Percentiles rank a stretch among this genome's conserved stretches.
phyloP scores from a whole-genome alignment of 1,140 invertebrate genomes.

The Lerema accius region DNA sequence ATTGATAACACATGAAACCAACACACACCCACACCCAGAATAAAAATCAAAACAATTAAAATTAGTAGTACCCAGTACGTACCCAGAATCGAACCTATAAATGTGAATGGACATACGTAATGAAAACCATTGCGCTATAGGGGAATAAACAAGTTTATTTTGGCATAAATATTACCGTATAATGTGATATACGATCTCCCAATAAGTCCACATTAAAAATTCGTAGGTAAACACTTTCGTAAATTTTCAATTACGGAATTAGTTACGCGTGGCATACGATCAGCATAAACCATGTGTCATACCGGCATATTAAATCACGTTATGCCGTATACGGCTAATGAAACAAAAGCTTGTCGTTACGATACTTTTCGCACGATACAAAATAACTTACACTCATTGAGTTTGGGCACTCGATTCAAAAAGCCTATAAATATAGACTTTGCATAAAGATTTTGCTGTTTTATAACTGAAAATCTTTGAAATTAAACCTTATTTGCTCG shows the following conservation, averaged over 20 bases:
- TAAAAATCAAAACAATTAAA: too few species aligned
- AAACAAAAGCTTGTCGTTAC: slow-evolving; percentile 58
- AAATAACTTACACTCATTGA: slow-evolving; percentile 60
- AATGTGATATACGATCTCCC: not conserved
- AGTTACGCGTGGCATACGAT: slow-evolving; percentile 10
- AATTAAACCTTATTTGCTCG: slow-evolving; percentile 3
- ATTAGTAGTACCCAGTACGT: too few species aligned
- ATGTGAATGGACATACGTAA: too few species aligned
- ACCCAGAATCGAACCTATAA: too few species aligned
- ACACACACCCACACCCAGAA: too few species aligned
- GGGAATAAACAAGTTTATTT: too few species aligned
- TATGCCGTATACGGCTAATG: slow-evolving; percentile 56
- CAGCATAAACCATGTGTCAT: slow-evolving; percentile 11
- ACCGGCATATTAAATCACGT: slow-evolving; percentile 47
- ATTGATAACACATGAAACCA: too few species aligned
- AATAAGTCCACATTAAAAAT: slow-evolving; percentile 11
- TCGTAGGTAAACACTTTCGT: slow-evolving; percentile 28
- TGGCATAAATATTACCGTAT: not conserved
- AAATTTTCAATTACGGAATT: slow-evolving; percentile 30
- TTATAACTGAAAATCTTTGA: not conserved
- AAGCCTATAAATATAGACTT: slow-evolving; percentile 54
- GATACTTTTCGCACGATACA: slow-evolving; percentile 49
- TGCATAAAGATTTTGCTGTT: slow-evolving; percentile 30
- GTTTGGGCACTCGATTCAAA: slow-evolving; percentile 54
- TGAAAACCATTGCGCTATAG: too few species aligned